Conservation (phyloP, 2,888 invertebrate species). For the Ischnus inquisitorius region DNA sequence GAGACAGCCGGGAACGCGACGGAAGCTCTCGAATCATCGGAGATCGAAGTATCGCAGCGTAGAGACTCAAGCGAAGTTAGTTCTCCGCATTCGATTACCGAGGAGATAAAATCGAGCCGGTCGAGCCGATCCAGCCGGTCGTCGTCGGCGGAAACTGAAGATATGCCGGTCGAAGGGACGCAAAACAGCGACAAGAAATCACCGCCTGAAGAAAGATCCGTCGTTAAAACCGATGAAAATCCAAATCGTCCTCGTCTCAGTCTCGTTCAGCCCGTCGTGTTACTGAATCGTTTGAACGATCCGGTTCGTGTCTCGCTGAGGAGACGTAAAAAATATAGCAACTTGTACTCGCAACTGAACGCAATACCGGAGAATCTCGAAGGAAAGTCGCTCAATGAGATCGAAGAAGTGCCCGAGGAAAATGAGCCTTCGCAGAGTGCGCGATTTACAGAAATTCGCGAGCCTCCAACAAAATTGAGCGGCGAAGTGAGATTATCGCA, state of each 20-base stretch:
- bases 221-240: conserved; percentile 1
- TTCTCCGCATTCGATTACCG: neutral
- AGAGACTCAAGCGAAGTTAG: neutral
- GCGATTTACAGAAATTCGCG: neutral
- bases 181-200: neutral
- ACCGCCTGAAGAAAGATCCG: neutral
- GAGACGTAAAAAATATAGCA: conserved; percentile 70
- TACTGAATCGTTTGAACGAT: conserved; percentile 74
- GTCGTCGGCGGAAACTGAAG: neutral
- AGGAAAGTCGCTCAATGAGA: neutral
- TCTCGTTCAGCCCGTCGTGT: conserved; percentile 56
- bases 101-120: neutral
- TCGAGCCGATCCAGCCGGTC: neutral
- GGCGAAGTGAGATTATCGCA: neutral
- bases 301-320: conserved; percentile 71
- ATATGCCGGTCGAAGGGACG: neutral
- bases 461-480: neutral
- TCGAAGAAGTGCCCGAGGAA: conserved; percentile 2
- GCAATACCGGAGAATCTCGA: conserved; percentile 61
- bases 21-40: neutral
- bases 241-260: neutral
- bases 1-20: neutral
- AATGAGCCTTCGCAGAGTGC: neutral
- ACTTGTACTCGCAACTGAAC: conserved; percentile 65
- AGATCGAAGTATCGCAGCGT: neutral